These are phyloP conservation scores for Hassar affinis DNA, from an alignment of 2,113 vertebrate genomes.

Conservation along the genomic window DNA sequence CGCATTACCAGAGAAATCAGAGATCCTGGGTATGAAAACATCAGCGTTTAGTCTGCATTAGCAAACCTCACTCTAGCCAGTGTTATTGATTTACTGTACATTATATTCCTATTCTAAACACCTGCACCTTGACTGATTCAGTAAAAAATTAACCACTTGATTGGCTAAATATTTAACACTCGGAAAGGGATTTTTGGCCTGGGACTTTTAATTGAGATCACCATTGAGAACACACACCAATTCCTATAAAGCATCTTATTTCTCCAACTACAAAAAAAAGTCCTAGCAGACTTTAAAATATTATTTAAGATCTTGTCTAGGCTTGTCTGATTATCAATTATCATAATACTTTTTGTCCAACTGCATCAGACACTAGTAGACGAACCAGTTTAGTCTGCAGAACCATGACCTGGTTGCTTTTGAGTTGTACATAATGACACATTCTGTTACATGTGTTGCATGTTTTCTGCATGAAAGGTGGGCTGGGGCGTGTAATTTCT, in stretches of 20 bases:
- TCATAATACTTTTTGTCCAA: neutral
- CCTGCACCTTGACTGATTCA: neutral
- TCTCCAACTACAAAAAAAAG: neutral
- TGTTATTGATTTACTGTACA: neutral
- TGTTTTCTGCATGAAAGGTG: neutral
- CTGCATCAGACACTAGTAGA: neutral
- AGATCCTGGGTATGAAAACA: constrained; percentile 74
- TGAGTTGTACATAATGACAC: neutral
- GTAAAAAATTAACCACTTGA: neutral
- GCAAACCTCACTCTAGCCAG: neutral
- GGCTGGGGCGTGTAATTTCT: neutral
- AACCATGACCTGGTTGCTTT: neutral
- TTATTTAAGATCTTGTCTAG: neutral
- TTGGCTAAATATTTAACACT: neutral
- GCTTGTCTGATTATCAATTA: too few species aligned
- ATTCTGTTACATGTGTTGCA: neutral
- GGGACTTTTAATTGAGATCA: neutral
- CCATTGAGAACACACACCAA: neutral
- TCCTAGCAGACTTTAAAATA: neutral
- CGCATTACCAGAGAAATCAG: constrained; percentile 87
- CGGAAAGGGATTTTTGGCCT: neutral
- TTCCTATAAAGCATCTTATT: neutral
- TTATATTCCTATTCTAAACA: neutral
- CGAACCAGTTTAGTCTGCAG: neutral
- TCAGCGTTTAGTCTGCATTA: neutral